Base-by-base conservation (phyloP, 2,888 invertebrate genomes). In the Chrysotoxum bicinctum region DNA sequence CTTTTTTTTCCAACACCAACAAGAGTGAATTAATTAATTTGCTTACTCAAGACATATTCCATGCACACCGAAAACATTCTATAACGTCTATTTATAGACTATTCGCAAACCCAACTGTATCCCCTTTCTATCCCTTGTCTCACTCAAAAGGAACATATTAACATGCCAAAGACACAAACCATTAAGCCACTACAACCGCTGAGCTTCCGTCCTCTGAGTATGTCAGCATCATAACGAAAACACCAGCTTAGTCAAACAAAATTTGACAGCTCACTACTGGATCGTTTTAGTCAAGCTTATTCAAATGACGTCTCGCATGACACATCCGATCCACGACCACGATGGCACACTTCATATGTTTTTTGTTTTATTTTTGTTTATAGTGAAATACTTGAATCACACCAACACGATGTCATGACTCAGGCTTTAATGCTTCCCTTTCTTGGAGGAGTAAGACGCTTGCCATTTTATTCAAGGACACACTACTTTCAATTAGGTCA, bases 291-390 rank as follows among this genome's bases (percentile, higher is more conserved):
- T 50, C 14, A 10, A 16, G 52, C 66, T 68, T 68, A 30, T 35
- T 70, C 21, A 72, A n/a, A 60, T 82, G 82, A 82, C 82, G 82
- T 73, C 78, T 78, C 14, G 16, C 73, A 72, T 82, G 82, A 82
- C 52, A 82, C 82, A 82, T 73, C 12, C 43, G 35, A 56, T 64
- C 45, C 35, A 58, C 35, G 3, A 50, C 21, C n/a, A 12, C 21
- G 16, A 66, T 48, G 66, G 48, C 66, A 66, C 66, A 66, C 66
- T 66, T 66, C 50, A 66, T 26, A 26, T 0, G 9, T 26, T 43
- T 43, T 26, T 37, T n/a, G 30, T 30, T 48, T 37, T n/a, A 10
- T 26, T 43, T 43, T 26, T 37, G 9, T 45, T 30, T 48, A 26
- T n/a, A 10, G 30, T 26, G 35, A 21, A 58, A 54, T 62, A 23